Base-by-base conservation (phyloP, 2,888 invertebrate species). In the Acleris laterana region DNA sequence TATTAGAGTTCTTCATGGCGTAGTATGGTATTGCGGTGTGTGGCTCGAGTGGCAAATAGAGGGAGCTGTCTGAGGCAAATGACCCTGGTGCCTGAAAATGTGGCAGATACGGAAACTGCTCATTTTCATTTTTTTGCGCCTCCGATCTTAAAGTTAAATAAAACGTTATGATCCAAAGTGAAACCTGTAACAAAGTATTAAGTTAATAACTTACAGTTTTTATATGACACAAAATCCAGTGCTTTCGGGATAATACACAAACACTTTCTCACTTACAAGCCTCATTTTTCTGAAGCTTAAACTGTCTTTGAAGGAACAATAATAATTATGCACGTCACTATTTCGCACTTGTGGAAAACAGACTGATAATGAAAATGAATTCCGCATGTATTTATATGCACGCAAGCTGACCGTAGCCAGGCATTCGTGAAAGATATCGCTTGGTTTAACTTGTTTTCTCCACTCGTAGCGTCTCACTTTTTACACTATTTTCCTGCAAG, bases 291-390 rank as follows among this genome's bases (percentile, higher is more conserved):
- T 82, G 85, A 89, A 90, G 85, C 87, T 17, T 84, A 80, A 80
- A 52, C 55, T 74, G 66, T 69, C 49, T 60, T 73, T 79, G 73
- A 74, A 74, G 72, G 78, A 75, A 77, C 74, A 77, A 76, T 77
- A 74, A 63, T 79, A 69, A 77, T 63, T 66, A 56, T 62, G 71
- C 81, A 88, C 91, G 90, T 89, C 87, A 90, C 90, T 82, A 84
- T 82, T 77, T 80, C 77, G 71, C 87, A 87, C 84, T 80, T 79
- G 79, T 84, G 79, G 83, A 88, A 88, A 87, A 86, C 82, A 80
- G 75, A 93, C 90, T 93, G 85, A 83, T 89, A 92, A 90, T 92
- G 92, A 93, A 92, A 93, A 83, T 88, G 90, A 92, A 93, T 92
- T 89, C 91, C 91, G 89, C 88, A 89, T 92, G 89, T 82, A 92